Evolutionary conservation across 2,888 invertebrate species (phyloP), one percentile per base, ranked within the genome.

Genomic region (Synergus gifuensis): DNA sequence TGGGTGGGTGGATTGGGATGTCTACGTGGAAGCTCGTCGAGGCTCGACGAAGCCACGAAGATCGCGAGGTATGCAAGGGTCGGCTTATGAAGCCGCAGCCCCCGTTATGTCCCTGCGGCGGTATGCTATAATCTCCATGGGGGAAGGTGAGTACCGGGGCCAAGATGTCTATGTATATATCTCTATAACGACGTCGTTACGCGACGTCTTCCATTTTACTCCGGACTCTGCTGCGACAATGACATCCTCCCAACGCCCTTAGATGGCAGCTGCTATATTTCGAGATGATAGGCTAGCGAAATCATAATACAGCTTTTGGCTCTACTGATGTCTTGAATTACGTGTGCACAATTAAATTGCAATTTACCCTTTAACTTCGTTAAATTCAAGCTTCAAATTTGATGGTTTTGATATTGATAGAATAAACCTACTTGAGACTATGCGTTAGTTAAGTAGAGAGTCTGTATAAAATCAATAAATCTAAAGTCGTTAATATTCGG

Each of bases 121-220:
- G 88, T 89, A 88, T 87, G 89, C 89, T 87, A 89, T 90, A 91
- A 89, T 89, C 89, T 90, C 86, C 78, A 82, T 79, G 79, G 84
- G 83, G 84, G 85, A 87, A 86, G 88, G 85, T 86, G 87, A 88
- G 87, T 87, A 85, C 84, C 83, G 85, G 84, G 88, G 87, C 87
- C 88, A 88, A 87, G 87, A 89, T 85, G 89, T 90, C 90, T 89
- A 88, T 90, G 90, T 89, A 87, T 46, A 46, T 90, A 90, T 90
- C 90, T 89, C 86, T 87, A 86, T 90, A 92, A 91, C 91, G 91
- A 91, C 90, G 90, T 91, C 90, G 91, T 91, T 91, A 91, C 87
- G 87, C 86, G 83, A 84, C 85, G 82, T 85, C 85, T 83, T 86
- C 83, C 81, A 80, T 79, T 82, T 82, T 82, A 82, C 60, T 79